phyloP scores from a whole-genome alignment of 2,888 invertebrate genomes.

The Dicyrtomina minuta region DNA sequence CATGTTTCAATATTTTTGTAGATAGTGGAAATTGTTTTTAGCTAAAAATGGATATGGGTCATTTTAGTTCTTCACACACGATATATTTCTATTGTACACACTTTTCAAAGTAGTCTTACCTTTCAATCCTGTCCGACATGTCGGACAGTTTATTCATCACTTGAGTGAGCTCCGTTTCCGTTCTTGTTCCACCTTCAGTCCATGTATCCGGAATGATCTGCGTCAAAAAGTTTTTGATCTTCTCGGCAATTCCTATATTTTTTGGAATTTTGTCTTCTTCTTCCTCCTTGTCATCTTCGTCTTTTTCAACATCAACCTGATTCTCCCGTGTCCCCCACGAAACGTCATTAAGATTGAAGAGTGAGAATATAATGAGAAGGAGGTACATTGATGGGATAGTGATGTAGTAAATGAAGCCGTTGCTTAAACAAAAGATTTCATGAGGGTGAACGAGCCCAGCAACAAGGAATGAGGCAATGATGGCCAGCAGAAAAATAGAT shows the following conservation, averaged over 20 bases:
- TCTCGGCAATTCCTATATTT: no score
- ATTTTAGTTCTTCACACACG: no score
- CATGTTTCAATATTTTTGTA: no score
- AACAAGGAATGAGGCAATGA: conserved; percentile 64
- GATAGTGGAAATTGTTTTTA: no score
- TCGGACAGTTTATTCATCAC: conserved; percentile 58
- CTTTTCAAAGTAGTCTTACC: no score
- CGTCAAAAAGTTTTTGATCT: conserved; percentile 55
- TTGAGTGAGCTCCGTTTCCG: conserved; percentile 54
- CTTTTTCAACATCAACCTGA: conserved; percentile 60
- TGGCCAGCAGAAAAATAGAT: conserved; percentile 77
- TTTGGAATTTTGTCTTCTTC: no score
- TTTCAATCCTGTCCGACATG: no score
- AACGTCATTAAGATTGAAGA: conserved; percentile 90
- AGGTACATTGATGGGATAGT: conserved; percentile 92
- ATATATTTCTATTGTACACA: no score
- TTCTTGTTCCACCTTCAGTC: conserved; percentile 53
- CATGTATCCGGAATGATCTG: conserved; percentile 38
- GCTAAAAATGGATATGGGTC: no score
- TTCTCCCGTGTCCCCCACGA: conserved; percentile 91
- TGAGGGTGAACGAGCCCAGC: conserved; percentile 73
- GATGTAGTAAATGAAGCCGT: conserved; percentile 80
- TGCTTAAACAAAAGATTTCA: conserved; percentile 73
- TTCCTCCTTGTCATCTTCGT: conserved; percentile 55
- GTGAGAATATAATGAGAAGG: conserved; percentile 84